phyloP scores from a whole-genome alignment of 2,888 invertebrate genomes.

The Trichogramma evanescens region DNA sequence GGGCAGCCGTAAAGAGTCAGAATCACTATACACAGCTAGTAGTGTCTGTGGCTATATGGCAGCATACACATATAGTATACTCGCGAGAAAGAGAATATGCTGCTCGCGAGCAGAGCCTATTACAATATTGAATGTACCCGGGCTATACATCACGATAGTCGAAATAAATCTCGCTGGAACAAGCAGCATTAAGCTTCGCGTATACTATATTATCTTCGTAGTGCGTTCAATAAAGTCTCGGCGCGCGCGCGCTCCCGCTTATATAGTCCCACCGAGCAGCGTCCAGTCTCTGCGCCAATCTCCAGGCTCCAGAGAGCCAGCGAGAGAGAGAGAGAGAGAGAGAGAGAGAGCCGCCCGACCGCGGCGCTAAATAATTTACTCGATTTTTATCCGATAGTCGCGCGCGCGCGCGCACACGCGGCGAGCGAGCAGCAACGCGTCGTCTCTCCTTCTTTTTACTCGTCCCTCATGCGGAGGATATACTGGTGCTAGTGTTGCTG shows the following conservation, averaged over 20 bases:
- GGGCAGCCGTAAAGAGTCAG: too few relatives aligned
- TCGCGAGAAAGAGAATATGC: slow-evolving; percentile 10
- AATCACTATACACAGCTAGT: too few relatives aligned
- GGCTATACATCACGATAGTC: slow-evolving; percentile 44
- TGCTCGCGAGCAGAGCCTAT: slow-evolving; percentile 31
- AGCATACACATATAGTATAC: slow-evolving; percentile 25
- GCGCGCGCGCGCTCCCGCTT: too few relatives aligned
- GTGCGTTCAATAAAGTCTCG: too few relatives aligned
- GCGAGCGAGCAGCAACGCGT: neutral
- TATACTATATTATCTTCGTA: too few relatives aligned
- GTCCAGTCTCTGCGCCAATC: neutral
- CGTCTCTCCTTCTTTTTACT: neutral
- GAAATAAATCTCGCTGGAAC: slow-evolving; percentile 44
- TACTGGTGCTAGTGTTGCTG: too few relatives aligned
- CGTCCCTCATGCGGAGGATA: too few relatives aligned
- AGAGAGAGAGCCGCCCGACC: slow-evolving; percentile 1
- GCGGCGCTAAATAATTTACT: slow-evolving; percentile 31
- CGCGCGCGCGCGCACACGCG: neutral
- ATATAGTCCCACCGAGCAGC: neutral
- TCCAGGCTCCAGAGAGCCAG: neutral
- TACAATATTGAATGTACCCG: slow-evolving; percentile 44
- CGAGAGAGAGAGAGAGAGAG: neutral
- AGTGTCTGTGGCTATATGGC: too few relatives aligned
- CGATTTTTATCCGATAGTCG: slow-evolving; percentile 26
- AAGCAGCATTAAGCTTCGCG: slow-evolving; percentile 34